Conservation (phyloP, 2,113 vertebrate species). For the Chlamydotis undulata region DNA sequence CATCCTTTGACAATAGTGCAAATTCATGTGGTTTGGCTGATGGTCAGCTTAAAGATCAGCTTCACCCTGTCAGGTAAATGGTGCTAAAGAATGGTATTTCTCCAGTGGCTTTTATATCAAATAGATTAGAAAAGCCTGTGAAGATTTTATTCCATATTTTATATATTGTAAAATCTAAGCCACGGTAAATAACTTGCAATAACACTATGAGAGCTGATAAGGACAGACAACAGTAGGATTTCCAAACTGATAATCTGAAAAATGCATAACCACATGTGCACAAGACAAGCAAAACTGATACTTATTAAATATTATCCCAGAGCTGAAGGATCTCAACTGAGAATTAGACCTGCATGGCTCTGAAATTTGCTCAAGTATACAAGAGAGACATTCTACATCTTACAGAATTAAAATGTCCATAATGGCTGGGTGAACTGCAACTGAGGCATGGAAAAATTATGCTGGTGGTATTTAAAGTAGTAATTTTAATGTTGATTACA, state of each 20-base stretch:
- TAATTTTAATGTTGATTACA: neutral
- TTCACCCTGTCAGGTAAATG: neutral
- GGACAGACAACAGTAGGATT: neutral
- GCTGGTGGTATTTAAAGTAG: neutral
- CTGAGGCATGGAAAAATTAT: neutral
- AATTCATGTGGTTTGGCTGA: neutral
- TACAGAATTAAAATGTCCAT: neutral
- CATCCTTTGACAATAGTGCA: neutral
- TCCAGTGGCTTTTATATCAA: neutral
- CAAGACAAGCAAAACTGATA: neutral
- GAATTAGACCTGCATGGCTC: neutral
- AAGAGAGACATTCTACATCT: neutral
- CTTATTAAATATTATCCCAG: neutral
- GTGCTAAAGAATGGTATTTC: neutral
- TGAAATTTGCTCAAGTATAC: neutral
- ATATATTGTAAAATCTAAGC: neutral
- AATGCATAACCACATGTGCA: neutral
- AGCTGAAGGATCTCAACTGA: neutral
- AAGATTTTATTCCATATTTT: neutral
- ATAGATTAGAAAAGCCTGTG: neutral
- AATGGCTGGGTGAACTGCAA: neutral
- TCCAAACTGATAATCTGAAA: neutral
- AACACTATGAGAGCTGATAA: neutral
- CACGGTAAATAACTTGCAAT: neutral
- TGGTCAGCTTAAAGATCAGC: neutral